Evolutionary conservation across 2,797 vertebrate species (phyloP), one percentile per base, ranked within the genome.

Genomic region (Pseudochromis fuscus): DNA sequence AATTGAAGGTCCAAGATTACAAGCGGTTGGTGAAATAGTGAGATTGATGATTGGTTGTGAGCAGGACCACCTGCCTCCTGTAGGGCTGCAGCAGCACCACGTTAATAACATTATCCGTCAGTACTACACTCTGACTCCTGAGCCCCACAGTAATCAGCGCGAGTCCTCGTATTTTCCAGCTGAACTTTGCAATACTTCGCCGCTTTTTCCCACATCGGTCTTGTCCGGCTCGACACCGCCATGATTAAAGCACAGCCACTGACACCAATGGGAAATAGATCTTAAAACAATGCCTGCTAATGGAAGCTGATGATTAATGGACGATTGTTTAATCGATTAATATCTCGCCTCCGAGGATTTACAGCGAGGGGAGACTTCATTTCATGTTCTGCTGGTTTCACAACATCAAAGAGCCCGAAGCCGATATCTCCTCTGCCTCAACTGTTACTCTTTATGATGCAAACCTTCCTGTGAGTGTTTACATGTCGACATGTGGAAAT

Each of bases 291-390:
- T 87, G 75, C 72, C 73, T 71, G 72, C 83, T 92, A 93, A 94
- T 94, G 88, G 85, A 92, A 92, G 90, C 87, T 91, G 91, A 85
- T 94, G 93, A 94, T 95, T 88, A 93, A 94, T 93, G 87, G 75
- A 53, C 79, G 79, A 79, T 87, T 91, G 86, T 92, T 90, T 82
- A 85, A 90, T 91, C 81, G 83, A 92, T 92, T 92, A 88, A 91
- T 88, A 87, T 84, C 80, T 80, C 73, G 69, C 66, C 80, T 67
- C 24, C 18, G 61, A 87, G 66, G 84, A 75, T 82, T 88, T 86
- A 82, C 67, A 82, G 75, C 74, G 6, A 57, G 74, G 69, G 60
- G 72, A 46, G 59, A 82, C 67, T 85, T 81, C 27, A 81, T 85
- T 89, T 77, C 67, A 72, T 68, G 77, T 80, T 46, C 60, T 79